A percentile compares a stretch with the other conserved stretches of the same genome.
phyloP scores from a whole-genome alignment of 2,888 invertebrate genomes.

The Cybosia mesomella region DNA sequence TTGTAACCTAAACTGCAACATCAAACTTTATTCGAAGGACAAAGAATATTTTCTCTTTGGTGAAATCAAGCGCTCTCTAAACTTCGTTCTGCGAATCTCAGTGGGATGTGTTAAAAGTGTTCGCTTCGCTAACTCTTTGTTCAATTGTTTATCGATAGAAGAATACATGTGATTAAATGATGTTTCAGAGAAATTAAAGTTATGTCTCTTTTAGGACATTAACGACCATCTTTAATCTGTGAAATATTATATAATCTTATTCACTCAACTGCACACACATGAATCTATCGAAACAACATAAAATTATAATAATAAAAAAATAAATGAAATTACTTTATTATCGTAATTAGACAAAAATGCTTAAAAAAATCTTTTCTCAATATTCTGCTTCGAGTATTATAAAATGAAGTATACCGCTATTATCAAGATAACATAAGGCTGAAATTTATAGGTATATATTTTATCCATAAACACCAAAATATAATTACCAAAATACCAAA shows the following conservation, averaged over 20 bases:
- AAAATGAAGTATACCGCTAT: background rate
- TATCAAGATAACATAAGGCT: background rate
- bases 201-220: background rate
- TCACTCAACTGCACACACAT: too few species aligned
- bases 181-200: background rate
- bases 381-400: background rate
- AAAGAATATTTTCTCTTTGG: constrained; percentile 20
- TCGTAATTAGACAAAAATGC: too few species aligned
- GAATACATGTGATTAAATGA: constrained; percentile 15
- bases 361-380: background rate
- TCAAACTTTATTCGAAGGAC: constrained; percentile 23
- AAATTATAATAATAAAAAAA: too few species aligned
- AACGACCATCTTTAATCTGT: background rate
- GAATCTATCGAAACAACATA: too few species aligned
- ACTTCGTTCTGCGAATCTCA: constrained; percentile 40
- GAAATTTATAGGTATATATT: too few species aligned
- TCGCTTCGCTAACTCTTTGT: constrained; percentile 18
- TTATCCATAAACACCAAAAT: too few species aligned
- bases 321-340: too few species aligned
- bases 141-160: constrained; percentile 15
- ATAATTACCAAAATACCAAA: too few species aligned
- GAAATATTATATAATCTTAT: too few species aligned
- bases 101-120: constrained; percentile 38
- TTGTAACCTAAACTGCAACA: constrained; percentile 10
- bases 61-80: constrained; percentile 18